These are phyloP conservation scores for Bergia puertoricense DNA, from an alignment of 92 coral and sea anemone species.

Conservation along the genomic window DNA sequence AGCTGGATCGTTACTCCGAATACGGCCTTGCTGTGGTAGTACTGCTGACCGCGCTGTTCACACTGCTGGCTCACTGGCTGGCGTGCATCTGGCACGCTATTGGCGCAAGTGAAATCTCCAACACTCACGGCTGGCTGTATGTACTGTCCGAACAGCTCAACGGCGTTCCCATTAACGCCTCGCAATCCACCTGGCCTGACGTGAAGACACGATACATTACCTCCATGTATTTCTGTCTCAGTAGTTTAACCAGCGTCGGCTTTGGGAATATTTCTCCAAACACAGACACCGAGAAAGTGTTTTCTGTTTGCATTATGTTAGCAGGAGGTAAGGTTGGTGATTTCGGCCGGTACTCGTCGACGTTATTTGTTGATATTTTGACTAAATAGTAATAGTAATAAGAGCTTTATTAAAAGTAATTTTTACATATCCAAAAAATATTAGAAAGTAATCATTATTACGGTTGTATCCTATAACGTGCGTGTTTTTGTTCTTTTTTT, in stretches of 20 bases:
- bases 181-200: constrained; percentile 49
- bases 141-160: constrained; percentile 53
- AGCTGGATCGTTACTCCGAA: constrained; percentile 97
- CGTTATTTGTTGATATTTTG: too few species aligned
- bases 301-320: constrained; percentile 91
- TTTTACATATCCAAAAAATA: too few species aligned
- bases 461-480: too few species aligned
- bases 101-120: constrained; percentile 57
- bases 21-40: constrained; percentile 95
- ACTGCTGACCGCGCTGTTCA: constrained; percentile 85
- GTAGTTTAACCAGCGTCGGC: constrained; percentile 96
- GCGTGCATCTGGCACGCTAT: constrained; percentile 97
- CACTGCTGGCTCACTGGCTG: constrained; percentile 96
- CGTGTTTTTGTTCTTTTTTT: too few species aligned
- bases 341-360: too few species aligned
- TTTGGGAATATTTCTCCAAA: constrained; percentile 97
- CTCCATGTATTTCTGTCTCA: constrained; percentile 83
- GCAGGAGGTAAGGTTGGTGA: constrained; percentile 76
- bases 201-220: constrained; percentile 76
- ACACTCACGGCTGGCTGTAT: constrained; percentile 77
- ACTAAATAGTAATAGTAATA: too few species aligned
- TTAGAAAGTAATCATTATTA: too few species aligned
- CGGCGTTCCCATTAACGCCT: constrained; percentile 35
- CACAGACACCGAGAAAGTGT: constrained; percentile 87
- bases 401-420: too few species aligned